These are phyloP conservation scores for Cherax destructor DNA, from an alignment of 1,140 invertebrate genomes.

Conservation along the genomic window DNA sequence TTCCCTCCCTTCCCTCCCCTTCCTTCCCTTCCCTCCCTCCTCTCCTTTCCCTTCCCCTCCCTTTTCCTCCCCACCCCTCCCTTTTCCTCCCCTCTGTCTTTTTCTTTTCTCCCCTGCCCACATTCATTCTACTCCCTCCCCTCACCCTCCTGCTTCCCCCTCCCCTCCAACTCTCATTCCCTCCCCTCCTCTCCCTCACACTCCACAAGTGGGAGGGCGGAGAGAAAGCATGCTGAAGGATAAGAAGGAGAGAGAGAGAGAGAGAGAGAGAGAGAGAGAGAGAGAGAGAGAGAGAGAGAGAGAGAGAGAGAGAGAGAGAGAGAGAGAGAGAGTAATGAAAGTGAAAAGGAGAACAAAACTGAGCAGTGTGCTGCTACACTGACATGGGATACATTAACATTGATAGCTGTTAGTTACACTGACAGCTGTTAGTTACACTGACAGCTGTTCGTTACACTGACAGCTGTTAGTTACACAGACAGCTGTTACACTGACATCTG, in stretches of 20 bases:
- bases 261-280: neutral
- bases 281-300: conserved; percentile 29
- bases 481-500: no score
- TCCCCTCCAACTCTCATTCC: neutral
- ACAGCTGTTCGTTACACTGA: no score
- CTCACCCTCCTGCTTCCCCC: no score
- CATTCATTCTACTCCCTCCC: no score
- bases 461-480: no score
- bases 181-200: neutral
- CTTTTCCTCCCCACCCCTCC: neutral
- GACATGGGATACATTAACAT: no score
- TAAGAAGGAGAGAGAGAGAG: neutral
- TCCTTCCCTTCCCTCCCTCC: neutral
- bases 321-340: conserved; percentile 13
- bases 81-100: neutral
- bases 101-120: no score
- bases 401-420: no score
- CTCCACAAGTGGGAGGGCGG: neutral
- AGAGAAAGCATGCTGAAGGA: neutral
- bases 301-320: conserved; percentile 34
- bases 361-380: no score
- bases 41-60: no score
- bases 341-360: no score
- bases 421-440: no score
- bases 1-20: neutral